phyloP scores from a whole-genome alignment of 92 coral and sea anemone species.

The Ricordea florida region DNA sequence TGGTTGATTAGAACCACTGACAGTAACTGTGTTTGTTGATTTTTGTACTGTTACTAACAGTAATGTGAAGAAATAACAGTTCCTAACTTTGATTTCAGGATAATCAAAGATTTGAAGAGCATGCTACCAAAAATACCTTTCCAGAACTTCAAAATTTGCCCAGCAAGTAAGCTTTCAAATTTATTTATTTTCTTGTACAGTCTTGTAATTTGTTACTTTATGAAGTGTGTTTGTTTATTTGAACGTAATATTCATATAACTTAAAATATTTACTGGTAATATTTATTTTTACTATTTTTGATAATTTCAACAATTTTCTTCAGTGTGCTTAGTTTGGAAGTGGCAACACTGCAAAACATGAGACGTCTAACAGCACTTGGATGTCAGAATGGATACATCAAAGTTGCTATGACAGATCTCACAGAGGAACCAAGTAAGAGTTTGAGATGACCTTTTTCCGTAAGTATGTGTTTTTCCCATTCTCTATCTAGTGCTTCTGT shows the following conservation, averaged over 20 bases:
- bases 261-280: too few relatives aligned
- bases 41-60: background rate
- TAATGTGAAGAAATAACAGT: background rate
- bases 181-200: background rate
- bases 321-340: conserved; percentile 91
- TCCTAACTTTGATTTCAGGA: conserved; percentile 39
- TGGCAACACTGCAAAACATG: conserved; percentile 22
- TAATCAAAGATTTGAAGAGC: conserved; percentile 76
- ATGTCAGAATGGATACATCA: conserved; percentile 88
- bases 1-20: background rate
- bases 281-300: too few relatives aligned
- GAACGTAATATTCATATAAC: too few relatives aligned
- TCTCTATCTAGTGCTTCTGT: too few relatives aligned
- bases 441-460: background rate
- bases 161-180: conserved; percentile 71
- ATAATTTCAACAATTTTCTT: too few relatives aligned
- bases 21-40: background rate
- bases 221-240: too few relatives aligned
- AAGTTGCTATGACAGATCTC: conserved; percentile 66
- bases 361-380: conserved; percentile 80
- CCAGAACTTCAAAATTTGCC: conserved; percentile 90
- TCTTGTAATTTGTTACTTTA: background rate
- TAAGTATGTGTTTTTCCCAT: background rate
- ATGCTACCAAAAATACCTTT: conserved; percentile 56
- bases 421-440: conserved; percentile 60